Base-by-base conservation (phyloP, 2,888 invertebrate species). In the Eumacrocentrus americanus region DNA sequence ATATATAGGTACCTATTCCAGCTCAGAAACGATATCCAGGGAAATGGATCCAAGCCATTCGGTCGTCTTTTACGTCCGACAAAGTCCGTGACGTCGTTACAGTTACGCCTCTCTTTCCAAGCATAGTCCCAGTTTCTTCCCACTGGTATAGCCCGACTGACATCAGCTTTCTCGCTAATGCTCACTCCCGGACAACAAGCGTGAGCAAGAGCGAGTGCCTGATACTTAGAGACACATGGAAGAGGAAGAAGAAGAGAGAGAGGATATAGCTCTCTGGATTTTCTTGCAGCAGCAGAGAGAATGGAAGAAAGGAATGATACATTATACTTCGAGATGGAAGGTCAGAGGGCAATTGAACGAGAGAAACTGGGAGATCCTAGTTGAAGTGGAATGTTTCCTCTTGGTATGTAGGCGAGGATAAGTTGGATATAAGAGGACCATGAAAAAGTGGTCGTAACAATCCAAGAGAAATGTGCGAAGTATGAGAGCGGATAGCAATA, bases 321-420 rank as follows among this genome's bases (percentile, higher is more conserved):
- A 58, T 34, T 51, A 20, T 14, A 42, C 23, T 50, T 22, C n/a
- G 7, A 22, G 48, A 46, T 57, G 42, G 29, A 58, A 58, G 47
- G 58, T 47, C 51, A 42, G 35, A 42, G 58, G 51, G 51, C 51
- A 58, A 51, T 58, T 29, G 58, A 7, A 38, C 20, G 18, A 37
- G 18, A 25, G 25, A 12, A 57, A 57, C 35, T 11, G 20, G n/a
- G 11, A n/a, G 29, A 50, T 50, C 12, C 25, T 25, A 34, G 18
- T 12, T 12, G 18, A 22, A 12, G 4, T 18, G 14, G 14, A 16
- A 42, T n/a, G n/a, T n/a, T n/a, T n/a, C n/a, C n/a, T n/a, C n/a
- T n/a, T n/a, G n/a, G n/a, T n/a, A n/a, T n/a, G 14, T 6, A 12
- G 11, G 23, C 6, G 35, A 37, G 37, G 11, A 12, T 23, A 16